phyloP scores from a whole-genome alignment of 2,797 vertebrate species.

The Percopsis omiscomaycus region DNA sequence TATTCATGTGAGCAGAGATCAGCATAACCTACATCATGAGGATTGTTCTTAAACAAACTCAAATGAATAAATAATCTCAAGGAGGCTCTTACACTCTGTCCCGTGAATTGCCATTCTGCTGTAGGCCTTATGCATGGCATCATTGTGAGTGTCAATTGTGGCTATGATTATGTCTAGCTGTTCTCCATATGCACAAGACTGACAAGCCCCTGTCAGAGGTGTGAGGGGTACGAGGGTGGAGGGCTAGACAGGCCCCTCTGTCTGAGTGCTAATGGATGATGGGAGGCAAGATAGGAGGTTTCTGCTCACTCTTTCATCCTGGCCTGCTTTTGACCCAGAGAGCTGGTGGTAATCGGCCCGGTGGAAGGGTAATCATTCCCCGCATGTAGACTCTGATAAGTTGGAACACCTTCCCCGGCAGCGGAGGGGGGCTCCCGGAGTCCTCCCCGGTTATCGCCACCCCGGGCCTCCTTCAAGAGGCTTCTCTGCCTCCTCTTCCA shows the following conservation, averaged over 20 bases:
- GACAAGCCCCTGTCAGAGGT: slow-evolving; percentile 78
- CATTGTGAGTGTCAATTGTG: slow-evolving; percentile 45
- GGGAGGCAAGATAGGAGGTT: slow-evolving; percentile 90
- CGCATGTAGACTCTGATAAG: slow-evolving; percentile 98
- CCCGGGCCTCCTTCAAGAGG: slow-evolving; percentile 90
- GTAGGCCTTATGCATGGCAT: slow-evolving; percentile 46
- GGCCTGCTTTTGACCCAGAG: slow-evolving; percentile 91
- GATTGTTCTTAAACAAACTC: slow-evolving; percentile 69
- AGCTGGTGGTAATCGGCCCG: slow-evolving; percentile 92
- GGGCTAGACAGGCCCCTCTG: slow-evolving; percentile 72
- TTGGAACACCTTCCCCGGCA: slow-evolving; percentile 92
- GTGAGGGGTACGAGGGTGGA: slow-evolving; percentile 29
- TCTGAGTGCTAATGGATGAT: slow-evolving; percentile 90
- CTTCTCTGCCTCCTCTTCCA: slow-evolving; percentile 77
- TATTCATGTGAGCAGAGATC: slow-evolving; percentile 59
- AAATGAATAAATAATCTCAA: slow-evolving; percentile 70
- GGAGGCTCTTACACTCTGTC: slow-evolving; percentile 53
- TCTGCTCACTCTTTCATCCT: slow-evolving; percentile 92
- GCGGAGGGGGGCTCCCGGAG: slow-evolving; percentile 80
- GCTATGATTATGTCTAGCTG: slow-evolving; percentile 60
- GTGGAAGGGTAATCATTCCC: slow-evolving; percentile 96
- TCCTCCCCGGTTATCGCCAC: slow-evolving; percentile 84
- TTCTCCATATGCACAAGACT: slow-evolving; percentile 77
- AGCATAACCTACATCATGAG: slow-evolving; percentile 65
- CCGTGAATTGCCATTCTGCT: slow-evolving; percentile 62